phyloP scores from a whole-genome alignment of 2,113 vertebrate species.

The Ifrita kowaldi region DNA sequence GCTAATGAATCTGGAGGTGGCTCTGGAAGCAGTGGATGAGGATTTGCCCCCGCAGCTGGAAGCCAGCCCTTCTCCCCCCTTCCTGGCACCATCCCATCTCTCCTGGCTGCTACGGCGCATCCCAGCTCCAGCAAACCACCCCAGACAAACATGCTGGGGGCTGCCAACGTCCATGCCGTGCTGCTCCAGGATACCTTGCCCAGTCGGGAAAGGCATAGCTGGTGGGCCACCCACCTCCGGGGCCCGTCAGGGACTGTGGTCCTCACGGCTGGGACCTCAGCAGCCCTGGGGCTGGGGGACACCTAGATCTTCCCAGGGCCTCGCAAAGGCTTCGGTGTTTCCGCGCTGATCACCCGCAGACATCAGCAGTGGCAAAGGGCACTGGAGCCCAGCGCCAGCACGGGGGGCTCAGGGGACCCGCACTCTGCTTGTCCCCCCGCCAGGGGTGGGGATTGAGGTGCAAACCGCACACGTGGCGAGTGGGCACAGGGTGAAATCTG shows the following conservation, averaged over 20 bases:
- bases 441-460: not conserved
- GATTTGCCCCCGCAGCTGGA: not conserved
- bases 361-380: not conserved
- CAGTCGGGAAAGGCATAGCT: accelerated
- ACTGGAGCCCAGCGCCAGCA: not conserved
- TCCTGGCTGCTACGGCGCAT: accelerated
- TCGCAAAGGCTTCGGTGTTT: accelerated
- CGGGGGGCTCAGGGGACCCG: not conserved
- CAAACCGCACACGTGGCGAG: not conserved
- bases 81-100: not conserved
- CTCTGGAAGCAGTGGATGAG: not conserved
- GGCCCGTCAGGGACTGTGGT: accelerated
- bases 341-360: not conserved
- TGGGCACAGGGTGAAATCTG: accelerated
- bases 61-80: not conserved
- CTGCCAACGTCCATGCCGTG: accelerated
- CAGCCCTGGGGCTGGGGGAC: not conserved
- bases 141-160: not conserved
- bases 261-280: not conserved
- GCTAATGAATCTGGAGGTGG: accelerated
- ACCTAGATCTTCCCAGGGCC: not conserved
- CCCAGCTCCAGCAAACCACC: not conserved
- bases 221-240: accelerated
- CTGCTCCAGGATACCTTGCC: not conserved
- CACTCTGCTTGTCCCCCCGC: not conserved